Evolutionary conservation across 2,797 vertebrate species (phyloP).

Genomic region (Graptemys geographica): DNA sequence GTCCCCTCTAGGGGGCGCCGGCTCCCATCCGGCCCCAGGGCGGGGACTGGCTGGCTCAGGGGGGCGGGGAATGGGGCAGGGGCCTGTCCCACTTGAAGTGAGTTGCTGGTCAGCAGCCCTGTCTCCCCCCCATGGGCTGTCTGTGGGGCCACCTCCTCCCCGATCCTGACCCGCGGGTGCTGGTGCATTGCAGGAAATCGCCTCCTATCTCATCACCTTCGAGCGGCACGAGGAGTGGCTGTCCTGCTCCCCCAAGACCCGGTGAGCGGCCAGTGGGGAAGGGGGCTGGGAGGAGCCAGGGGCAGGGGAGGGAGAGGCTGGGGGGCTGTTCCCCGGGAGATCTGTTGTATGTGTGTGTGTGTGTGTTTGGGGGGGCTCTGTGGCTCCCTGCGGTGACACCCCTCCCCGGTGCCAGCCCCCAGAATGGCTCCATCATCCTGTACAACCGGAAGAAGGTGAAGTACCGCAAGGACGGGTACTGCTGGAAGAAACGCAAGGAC

Average conservation of each 20-base stretch:
- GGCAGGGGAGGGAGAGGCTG: too few species aligned
- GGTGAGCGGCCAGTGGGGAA: slow-evolving; percentile 72
- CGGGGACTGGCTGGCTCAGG: not conserved
- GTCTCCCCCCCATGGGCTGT: not conserved
- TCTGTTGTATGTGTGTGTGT: not conserved
- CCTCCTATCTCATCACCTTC: slow-evolving; percentile 90
- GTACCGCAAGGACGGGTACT: slow-evolving; percentile 92
- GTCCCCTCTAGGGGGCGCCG: not conserved
- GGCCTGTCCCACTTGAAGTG: too few species aligned
- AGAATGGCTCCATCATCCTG: slow-evolving; percentile 92
- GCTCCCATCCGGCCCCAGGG: not conserved
- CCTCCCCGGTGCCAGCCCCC: slow-evolving; percentile 79
- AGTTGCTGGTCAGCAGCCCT: too few species aligned
- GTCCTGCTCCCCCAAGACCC: slow-evolving; percentile 87
- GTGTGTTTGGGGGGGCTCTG: not conserved
- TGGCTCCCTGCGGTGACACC: too few species aligned
- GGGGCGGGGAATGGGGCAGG: not conserved
- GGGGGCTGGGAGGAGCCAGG: not conserved
- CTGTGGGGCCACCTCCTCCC: too few species aligned
- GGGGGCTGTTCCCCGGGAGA: not conserved
- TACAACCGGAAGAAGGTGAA: slow-evolving; percentile 96
- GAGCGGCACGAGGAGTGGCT: slow-evolving; percentile 93
- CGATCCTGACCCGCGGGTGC: not conserved
- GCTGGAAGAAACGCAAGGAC: slow-evolving; percentile 93
- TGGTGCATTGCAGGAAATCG: slow-evolving; percentile 85